Base-by-base conservation (phyloP, 2,888 invertebrate species). In the Philhelius pedissequus region DNA sequence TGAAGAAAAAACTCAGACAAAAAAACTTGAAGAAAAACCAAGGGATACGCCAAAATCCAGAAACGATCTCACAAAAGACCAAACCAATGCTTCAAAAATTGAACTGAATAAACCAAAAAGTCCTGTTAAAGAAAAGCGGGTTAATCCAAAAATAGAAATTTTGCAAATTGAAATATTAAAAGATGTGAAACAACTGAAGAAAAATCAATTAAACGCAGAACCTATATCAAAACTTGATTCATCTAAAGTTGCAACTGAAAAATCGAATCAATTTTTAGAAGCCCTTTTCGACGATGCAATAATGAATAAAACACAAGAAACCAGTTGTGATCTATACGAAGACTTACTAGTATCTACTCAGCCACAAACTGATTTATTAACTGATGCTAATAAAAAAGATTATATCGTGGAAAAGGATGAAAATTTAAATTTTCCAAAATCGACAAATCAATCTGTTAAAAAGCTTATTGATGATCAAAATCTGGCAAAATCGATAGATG, bases 221-320 rank as follows among this genome's bases (percentile, higher is more conserved):
- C 60, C 43, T 6, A 4, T 18, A 1, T 20, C 18, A 1, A 62
- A 73, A 4, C 11, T 18, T 11, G 20, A 62, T 6, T 8, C 30
- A 18, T 1, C 18, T 0, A 54, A 43, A 38, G 27, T 25, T 5
- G 43, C 20, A n/a, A 62, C 25, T 15, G 66, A 78, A 43, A 83
- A 83, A 27, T 73, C 73, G 0, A 77, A 77, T 45, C 35, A 48
- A 22, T 58, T 83, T 6, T 2, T 78, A 7, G 82, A 83, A 4
- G 82, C 82, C 4, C 22, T 83, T 4, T 83, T 83, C 18, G 82
- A 83, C 27, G 82, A 83, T 35, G 35, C 78, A 13, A 1, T 25
- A 5, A 27, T 69, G n/a, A 74, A 62, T 22, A 13, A 38, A 54
- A 8, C 20, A 20, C 32, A 45, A 20, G 48, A 54, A 15, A 8